phyloP scores from a whole-genome alignment of 2,888 invertebrate species.

The Oscheius sp. region DNA sequence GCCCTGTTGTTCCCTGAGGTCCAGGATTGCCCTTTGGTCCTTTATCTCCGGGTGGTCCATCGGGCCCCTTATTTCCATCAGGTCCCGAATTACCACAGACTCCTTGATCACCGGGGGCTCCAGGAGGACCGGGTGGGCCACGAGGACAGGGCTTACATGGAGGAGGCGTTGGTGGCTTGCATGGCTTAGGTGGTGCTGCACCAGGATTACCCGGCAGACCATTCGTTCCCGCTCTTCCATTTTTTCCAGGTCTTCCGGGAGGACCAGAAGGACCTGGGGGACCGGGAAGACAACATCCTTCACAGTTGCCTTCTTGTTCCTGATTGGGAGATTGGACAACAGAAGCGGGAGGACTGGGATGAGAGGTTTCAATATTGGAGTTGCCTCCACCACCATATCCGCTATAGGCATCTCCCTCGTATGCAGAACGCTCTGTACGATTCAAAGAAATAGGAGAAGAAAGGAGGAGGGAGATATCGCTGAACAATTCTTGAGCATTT shows the following conservation, averaged over 20 bases:
- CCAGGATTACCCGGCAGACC: constrained; percentile 54
- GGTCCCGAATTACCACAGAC: constrained; percentile 36
- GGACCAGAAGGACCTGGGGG: constrained; percentile 27
- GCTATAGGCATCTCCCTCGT: not conserved
- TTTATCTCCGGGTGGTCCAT: constrained; percentile 42
- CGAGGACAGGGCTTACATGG: constrained; percentile 38
- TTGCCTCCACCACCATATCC: not conserved
- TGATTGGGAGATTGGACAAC: constrained; percentile 3
- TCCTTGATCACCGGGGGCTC: constrained; percentile 28
- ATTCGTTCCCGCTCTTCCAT: constrained; percentile 52
- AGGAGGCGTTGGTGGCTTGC: constrained; percentile 56
- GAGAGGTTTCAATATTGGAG: not conserved
- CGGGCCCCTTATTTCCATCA: constrained; percentile 43
- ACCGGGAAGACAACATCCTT: constrained; percentile 17
- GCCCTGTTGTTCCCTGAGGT: constrained; percentile 15
- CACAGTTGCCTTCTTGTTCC: not conserved
- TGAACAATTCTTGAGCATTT: constrained; percentile 6
- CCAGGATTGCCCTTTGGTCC: constrained; percentile 50
- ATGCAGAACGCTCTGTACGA: constrained; percentile 2
- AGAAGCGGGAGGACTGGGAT: constrained; percentile 4
- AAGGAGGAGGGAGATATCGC: not conserved
- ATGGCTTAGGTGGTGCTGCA: constrained; percentile 45
- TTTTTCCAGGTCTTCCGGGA: constrained; percentile 50
- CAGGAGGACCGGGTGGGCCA: constrained; percentile 25
- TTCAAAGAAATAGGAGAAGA: not conserved